These are phyloP conservation scores for Helogale parvula DNA, from an alignment of 2,113 vertebrate genomes.

Conservation along the genomic window DNA sequence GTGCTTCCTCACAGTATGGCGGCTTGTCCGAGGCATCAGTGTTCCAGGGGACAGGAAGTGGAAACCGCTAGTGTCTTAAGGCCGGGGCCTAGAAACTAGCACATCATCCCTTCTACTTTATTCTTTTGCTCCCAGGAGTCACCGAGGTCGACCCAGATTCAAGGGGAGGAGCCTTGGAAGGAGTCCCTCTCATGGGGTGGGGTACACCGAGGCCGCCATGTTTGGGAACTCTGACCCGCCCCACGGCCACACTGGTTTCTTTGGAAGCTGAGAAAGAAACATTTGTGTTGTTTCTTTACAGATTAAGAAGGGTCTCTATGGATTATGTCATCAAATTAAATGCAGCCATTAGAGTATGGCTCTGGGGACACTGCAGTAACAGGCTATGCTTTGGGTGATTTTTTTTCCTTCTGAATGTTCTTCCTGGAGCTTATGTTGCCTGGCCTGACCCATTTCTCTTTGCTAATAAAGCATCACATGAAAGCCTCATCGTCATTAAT, in stretches of 20 bases:
- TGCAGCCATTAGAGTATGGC: conserved; percentile 21
- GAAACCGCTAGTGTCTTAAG: not conserved
- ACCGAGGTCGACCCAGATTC: too few relatives aligned
- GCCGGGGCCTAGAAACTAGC: not conserved
- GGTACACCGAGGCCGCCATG: not conserved
- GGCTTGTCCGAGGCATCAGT: not conserved
- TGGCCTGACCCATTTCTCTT: conserved; percentile 57
- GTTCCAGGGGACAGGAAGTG: not conserved
- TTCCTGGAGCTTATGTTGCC: conserved; percentile 35
- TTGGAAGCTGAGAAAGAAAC: conserved; percentile 49
- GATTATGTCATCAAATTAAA: conserved; percentile 81
- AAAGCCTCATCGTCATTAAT: conserved; percentile 70
- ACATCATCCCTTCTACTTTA: not conserved
- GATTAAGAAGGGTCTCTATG: conserved; percentile 77
- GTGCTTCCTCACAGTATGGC: not conserved
- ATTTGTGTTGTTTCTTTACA: conserved; percentile 68
- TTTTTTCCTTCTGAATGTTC: conserved; percentile 57
- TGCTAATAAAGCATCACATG: conserved; percentile 55
- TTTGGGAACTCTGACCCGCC: not conserved
- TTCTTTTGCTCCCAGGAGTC: not conserved
- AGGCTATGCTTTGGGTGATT: conserved; percentile 71
- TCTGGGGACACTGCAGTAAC: conserved; percentile 60
- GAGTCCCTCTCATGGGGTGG: not conserved
- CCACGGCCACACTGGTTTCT: not conserved
- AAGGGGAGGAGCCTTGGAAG: not conserved